Conservation (phyloP, 30 jellyfish, hydroid and myxozoan species). For the Calvadosia cruxmelitensis region DNA sequence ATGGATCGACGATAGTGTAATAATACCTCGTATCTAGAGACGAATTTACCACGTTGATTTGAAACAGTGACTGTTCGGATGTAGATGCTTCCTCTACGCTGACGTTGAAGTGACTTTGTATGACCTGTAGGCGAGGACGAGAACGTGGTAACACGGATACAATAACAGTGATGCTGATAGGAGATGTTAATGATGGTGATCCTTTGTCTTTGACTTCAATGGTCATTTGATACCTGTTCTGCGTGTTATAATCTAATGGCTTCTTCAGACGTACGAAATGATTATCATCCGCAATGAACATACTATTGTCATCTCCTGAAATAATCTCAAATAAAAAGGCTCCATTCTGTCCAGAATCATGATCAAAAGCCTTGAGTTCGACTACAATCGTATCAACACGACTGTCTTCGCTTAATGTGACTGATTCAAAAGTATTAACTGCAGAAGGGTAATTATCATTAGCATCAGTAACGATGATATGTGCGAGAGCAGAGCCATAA, state of each 20-base stretch:
- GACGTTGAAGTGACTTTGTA: not conserved
- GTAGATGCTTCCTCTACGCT: not conserved
- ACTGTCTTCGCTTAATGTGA: not conserved
- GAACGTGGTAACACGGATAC: not conserved
- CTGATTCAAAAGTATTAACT: not conserved
- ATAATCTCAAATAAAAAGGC: slow-evolving; percentile 1
- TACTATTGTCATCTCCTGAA: not conserved
- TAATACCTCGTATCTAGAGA: not conserved
- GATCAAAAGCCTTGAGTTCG: slow-evolving; percentile 11
- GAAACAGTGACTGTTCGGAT: not conserved
- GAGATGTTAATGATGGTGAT: not conserved
- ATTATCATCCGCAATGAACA: not conserved
- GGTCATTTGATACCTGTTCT: not conserved
- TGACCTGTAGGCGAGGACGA: not conserved
- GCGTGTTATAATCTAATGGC: not conserved
- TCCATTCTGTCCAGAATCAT: slow-evolving; percentile 11
- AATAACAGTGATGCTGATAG: not conserved
- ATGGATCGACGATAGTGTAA: not conserved
- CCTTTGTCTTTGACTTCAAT: slow-evolving; percentile 20
- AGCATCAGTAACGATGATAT: not conserved
- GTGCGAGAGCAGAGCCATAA: not conserved
- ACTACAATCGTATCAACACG: slow-evolving; percentile 2
- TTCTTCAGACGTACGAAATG: slow-evolving; percentile 12
- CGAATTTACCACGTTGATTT: not conserved
- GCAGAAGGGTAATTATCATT: slow-evolving; percentile 14